These are phyloP conservation scores for Anaspis maculata DNA, from an alignment of 2,888 invertebrate genomes.

Conservation along the genomic window DNA sequence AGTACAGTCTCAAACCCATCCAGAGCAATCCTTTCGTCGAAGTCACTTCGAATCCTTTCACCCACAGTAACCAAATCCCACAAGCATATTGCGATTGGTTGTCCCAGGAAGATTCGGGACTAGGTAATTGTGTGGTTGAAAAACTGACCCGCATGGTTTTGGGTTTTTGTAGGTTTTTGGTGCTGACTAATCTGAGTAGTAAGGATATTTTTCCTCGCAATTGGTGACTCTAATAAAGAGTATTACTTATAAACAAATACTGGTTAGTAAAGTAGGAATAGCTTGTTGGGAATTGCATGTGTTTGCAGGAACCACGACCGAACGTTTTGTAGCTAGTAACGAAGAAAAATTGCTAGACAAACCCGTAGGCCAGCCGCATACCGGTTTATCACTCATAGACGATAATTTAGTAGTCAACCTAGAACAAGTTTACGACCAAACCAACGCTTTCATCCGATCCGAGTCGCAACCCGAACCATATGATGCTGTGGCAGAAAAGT, in stretches of 20 bases:
- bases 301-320: constrained; percentile 42
- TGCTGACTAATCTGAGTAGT: constrained; percentile 6
- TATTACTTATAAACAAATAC: constrained; percentile 26
- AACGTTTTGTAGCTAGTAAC: constrained; percentile 35
- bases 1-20: constrained; percentile 14
- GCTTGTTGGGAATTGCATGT: constrained; percentile 43
- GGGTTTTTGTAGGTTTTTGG: constrained; percentile 21
- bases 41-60: constrained; percentile 21
- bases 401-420: constrained; percentile 18
- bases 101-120: constrained; percentile 27
- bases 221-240: too few relatives aligned
- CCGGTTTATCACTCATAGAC: constrained; percentile 18
- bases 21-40: constrained; percentile 17
- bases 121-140: constrained; percentile 35
- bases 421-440: constrained; percentile 27
- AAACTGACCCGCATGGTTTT: constrained; percentile 38
- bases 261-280: constrained; percentile 34
- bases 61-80: constrained; percentile 25
- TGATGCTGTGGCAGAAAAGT: constrained; percentile 22
- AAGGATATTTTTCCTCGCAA: background rate
- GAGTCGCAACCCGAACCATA: constrained; percentile 37
- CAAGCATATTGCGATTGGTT: constrained; percentile 42
- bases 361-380: constrained; percentile 15
- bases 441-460: constrained; percentile 38
- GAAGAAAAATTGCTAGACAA: constrained; percentile 31